phyloP scores from a whole-genome alignment of 2,113 vertebrate species.

The Nicator chloris region DNA sequence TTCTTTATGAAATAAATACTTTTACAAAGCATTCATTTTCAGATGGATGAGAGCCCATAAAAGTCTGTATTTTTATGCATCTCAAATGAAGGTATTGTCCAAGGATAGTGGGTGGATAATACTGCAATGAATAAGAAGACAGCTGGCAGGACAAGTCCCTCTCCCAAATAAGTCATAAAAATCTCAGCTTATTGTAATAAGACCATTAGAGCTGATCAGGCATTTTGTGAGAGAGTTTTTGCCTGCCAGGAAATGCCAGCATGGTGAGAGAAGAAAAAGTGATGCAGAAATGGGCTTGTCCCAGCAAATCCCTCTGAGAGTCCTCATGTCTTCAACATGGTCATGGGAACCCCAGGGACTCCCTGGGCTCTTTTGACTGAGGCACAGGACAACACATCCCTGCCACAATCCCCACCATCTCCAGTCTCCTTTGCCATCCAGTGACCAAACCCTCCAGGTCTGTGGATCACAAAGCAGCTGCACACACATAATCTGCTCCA shows the following conservation, averaged over 20 bases:
- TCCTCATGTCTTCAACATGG: not conserved
- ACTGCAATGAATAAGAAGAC: not conserved
- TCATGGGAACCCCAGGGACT: not conserved
- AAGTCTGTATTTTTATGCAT: not conserved
- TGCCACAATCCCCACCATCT: not conserved
- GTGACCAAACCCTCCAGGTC: not conserved
- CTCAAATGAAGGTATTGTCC: constrained; percentile 14
- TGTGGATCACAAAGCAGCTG: not conserved
- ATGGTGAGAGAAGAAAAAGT: not conserved
- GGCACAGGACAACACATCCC: not conserved
- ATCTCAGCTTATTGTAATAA: not conserved
- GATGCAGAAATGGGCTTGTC: not conserved
- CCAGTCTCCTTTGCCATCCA: not conserved
- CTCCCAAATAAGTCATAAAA: not conserved
- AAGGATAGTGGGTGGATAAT: not conserved
- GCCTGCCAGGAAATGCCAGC: not conserved
- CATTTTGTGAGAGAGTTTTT: not conserved
- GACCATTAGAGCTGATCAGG: not conserved
- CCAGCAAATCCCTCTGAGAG: not conserved
- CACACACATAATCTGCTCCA: not conserved
- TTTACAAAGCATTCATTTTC: not conserved
- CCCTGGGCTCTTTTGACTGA: not conserved
- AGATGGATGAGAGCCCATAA: not conserved
- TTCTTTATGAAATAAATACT: not conserved
- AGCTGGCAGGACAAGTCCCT: not conserved